phyloP scores from a whole-genome alignment of 2,888 invertebrate species.

The Melanchra persicariae region DNA sequence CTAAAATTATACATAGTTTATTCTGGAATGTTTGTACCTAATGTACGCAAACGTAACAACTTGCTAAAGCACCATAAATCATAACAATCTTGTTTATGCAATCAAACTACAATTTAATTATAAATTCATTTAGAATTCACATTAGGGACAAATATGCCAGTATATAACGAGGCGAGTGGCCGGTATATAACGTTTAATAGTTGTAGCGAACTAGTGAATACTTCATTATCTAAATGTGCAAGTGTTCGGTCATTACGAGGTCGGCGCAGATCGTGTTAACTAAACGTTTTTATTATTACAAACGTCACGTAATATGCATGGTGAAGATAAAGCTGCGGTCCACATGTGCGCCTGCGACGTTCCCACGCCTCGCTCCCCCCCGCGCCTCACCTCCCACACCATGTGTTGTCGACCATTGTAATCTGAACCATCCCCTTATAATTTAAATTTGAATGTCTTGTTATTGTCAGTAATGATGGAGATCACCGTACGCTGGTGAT shows the following conservation, averaged over 20 bases:
- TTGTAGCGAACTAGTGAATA: slow-evolving; percentile 29
- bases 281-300: slow-evolving; percentile 86
- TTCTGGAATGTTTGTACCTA: slow-evolving; percentile 44
- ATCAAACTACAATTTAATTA: slow-evolving; percentile 49
- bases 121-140: slow-evolving; percentile 21
- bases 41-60: slow-evolving; percentile 41
- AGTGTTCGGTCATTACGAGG: slow-evolving; percentile 76
- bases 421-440: slow-evolving; percentile 72
- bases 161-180: slow-evolving; percentile 5
- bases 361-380: slow-evolving; percentile 81
- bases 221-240: slow-evolving; percentile 80
- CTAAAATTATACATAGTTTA: slow-evolving; percentile 17
- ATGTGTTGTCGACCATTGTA: slow-evolving; percentile 82
- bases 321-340: slow-evolving; percentile 88
- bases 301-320: slow-evolving; percentile 82
- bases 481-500: slow-evolving; percentile 75
- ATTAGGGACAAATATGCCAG: slow-evolving; percentile 29
- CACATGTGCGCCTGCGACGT: slow-evolving; percentile 86
- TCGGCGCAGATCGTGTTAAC: slow-evolving; percentile 82
- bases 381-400: slow-evolving; percentile 70
- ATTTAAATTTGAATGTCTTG: slow-evolving; percentile 60
- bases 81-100: slow-evolving; percentile 42
- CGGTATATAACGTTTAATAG: slow-evolving; percentile 19
- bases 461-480: slow-evolving; percentile 59
- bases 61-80: slow-evolving; percentile 44